Conservation (phyloP, 2,113 vertebrate species). For the Pycnonotus jocosus region DNA sequence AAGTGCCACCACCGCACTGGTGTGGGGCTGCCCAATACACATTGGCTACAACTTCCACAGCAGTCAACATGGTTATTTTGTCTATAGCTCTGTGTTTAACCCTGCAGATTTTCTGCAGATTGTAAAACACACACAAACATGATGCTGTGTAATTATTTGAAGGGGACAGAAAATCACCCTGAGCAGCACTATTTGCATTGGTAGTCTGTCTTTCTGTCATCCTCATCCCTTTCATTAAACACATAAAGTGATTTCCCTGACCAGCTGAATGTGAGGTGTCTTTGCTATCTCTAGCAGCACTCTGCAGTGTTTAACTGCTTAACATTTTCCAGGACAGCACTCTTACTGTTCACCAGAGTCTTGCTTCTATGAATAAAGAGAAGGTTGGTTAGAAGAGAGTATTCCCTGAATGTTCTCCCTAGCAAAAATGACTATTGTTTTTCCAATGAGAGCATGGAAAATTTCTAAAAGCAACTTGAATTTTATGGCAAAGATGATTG, state of each 20-base stretch:
- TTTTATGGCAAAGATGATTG: neutral
- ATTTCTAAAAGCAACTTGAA: neutral
- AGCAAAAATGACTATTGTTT: neutral
- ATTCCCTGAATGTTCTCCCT: neutral
- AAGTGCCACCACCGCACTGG: fast-evolving
- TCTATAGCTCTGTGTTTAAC: neutral
- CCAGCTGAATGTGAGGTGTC: neutral
- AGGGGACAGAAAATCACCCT: neutral
- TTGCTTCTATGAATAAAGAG: neutral
- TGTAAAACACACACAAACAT: fast-evolving
- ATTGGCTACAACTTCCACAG: neutral
- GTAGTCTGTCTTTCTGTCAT: neutral
- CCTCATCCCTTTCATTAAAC: neutral
- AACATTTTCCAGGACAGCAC: neutral
- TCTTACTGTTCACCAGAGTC: neutral
- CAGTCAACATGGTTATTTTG: neutral
- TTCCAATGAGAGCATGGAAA: neutral
- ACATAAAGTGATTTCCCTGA: neutral
- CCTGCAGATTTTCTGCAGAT: neutral
- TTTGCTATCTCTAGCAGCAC: neutral
- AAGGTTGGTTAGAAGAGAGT: neutral
- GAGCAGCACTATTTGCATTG: neutral
- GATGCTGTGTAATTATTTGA: neutral
- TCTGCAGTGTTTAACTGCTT: neutral
- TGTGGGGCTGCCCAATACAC: neutral